phyloP scores from a whole-genome alignment of 92 coral and sea anemone genomes.

The Palythoa caribaeorum region DNA sequence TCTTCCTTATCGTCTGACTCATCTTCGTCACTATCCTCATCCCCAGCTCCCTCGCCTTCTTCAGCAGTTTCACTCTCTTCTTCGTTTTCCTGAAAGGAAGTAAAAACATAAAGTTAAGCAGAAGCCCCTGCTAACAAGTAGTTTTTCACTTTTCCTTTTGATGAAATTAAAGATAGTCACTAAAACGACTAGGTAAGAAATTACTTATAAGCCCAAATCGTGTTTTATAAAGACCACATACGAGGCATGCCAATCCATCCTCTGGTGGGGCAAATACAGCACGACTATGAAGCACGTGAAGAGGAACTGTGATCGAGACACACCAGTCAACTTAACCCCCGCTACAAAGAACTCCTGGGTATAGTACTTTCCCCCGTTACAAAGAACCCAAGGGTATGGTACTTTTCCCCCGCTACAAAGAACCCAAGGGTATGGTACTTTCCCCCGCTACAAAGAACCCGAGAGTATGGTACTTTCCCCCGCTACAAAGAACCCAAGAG shows the following conservation, averaged over 20 bases:
- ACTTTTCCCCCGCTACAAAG: too few relatives aligned
- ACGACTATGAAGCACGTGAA: not conserved
- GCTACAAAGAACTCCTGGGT: not conserved
- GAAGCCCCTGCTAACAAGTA: not conserved
- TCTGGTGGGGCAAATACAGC: not conserved
- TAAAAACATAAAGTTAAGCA: not conserved
- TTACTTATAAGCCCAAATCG: not conserved
- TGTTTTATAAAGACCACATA: not conserved
- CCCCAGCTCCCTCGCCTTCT: slow-evolving; percentile 61
- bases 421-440: too few relatives aligned
- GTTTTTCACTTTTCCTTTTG: not conserved
- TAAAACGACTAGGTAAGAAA: not conserved
- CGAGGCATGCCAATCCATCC: not conserved
- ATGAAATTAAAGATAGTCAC: not conserved
- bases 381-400: too few relatives aligned
- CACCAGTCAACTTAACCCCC: not conserved
- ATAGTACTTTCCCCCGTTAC: too few relatives aligned
- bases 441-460: too few relatives aligned
- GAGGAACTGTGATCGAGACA: not conserved
- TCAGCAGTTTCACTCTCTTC: slow-evolving; percentile 71
- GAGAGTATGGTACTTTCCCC: too few relatives aligned
- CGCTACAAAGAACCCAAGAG: too few relatives aligned
- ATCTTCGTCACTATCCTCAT: slow-evolving; percentile 67
- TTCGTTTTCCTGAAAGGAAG: slow-evolving; percentile 60
- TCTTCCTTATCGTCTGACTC: slow-evolving; percentile 79